Percentiles rank a stretch among this genome's conserved stretches.
Evolutionary conservation across 1,140 invertebrate genomes (phyloP).

Genomic region (Anagrus nilaparvatae): DNA sequence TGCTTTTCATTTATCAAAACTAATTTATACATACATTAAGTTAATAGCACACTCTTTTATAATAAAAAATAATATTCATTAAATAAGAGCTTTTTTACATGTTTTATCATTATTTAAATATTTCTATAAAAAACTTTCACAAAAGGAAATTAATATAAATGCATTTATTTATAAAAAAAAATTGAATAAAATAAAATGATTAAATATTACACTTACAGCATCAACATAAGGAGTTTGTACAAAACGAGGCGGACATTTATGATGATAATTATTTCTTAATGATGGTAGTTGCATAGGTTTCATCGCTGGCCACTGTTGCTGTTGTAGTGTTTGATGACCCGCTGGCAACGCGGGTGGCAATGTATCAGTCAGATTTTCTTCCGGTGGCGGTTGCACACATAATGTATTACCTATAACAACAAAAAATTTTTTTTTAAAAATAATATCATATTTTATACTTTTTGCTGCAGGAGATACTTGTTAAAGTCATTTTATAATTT

Average conservation of each 20-base stretch:
- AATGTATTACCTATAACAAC: constrained; percentile 28
- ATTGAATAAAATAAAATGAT: constrained; percentile 7
- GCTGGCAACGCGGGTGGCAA: constrained; percentile 19
- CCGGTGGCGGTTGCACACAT: constrained; percentile 34
- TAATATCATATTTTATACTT: no score
- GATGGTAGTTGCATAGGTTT: constrained; percentile 24
- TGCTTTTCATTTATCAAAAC: no score
- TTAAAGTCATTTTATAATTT: no score
- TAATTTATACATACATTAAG: no score
- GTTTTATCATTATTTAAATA: no score
- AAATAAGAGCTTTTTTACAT: no score
- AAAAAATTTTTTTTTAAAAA: no score
- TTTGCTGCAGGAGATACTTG: no score
- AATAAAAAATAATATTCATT: no score
- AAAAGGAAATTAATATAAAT: neutral
- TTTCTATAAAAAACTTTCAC: no score
- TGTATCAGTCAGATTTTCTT: constrained; percentile 25
- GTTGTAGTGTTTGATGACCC: constrained; percentile 13
- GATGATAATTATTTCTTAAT: constrained; percentile 26
- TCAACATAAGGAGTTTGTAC: constrained; percentile 37
- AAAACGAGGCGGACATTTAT: constrained; percentile 42
- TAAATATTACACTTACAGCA: constrained; percentile 24
- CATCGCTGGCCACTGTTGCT: constrained; percentile 26
- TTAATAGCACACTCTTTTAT: no score
- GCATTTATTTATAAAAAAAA: neutral